Conservation (phyloP, 2,797 vertebrate genomes). For the Taeniopygia guttata region DNA sequence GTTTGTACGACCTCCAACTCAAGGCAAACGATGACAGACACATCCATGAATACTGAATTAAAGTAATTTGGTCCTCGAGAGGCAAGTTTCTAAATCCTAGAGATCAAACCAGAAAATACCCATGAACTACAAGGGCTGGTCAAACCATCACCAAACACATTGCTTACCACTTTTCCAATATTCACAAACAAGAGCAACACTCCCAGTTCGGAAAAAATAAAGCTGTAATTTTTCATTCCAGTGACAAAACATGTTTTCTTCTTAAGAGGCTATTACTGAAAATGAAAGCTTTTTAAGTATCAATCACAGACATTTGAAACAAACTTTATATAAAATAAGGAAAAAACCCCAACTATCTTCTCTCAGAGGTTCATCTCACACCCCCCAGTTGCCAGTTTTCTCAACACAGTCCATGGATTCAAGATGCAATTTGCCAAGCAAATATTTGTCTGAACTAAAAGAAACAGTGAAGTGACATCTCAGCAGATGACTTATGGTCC, state of each 20-base stretch:
- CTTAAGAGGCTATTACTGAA: background rate
- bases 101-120: constrained; percentile 66
- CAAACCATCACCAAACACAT: background rate
- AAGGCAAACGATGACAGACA: constrained; percentile 98
- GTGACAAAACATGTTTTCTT: background rate
- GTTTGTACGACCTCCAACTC: constrained; percentile 99
- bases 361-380: background rate
- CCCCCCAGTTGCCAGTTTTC: rapidly evolving
- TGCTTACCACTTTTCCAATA: background rate
- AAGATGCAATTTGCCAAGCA: background rate
- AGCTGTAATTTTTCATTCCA: background rate
- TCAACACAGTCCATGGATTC: background rate
- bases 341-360: background rate
- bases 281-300: background rate
- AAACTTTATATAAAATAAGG: background rate
- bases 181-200: background rate
- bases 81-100: constrained; percentile 96
- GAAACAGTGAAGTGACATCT: background rate
- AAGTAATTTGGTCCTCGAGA: constrained; percentile 99
- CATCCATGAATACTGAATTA: constrained; percentile 99
- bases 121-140: constrained; percentile 15
- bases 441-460: background rate
- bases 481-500: background rate
- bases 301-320: background rate
- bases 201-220: background rate